A percentile compares a stretch with the other conserved stretches of the same genome.
Evolutionary conservation across 37 sponge, comb jelly and placozoan species (phyloP).

Genomic region (Trichoplax adhaerens): DNA sequence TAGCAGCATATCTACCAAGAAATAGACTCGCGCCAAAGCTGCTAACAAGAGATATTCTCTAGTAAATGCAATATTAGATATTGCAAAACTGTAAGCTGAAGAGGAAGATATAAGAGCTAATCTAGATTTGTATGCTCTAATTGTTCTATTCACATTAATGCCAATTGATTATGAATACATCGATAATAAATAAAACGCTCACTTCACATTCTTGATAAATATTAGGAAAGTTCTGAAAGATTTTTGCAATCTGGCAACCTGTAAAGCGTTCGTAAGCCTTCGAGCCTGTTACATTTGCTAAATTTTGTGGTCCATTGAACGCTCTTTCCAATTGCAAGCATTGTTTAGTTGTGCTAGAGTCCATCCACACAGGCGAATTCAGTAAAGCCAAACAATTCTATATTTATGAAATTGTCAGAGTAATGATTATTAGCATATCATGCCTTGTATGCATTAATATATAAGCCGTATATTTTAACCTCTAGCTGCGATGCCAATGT

Average conservation of each 20-base stretch:
- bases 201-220: not conserved
- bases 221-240: constrained; percentile 20
- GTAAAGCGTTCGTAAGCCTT: constrained; percentile 88
- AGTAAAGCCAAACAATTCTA: constrained; percentile 34
- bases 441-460: not conserved
- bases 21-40: constrained; percentile 72
- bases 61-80: not conserved
- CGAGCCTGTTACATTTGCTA: constrained; percentile 72
- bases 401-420: too few species aligned
- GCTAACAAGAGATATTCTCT: constrained; percentile 73
- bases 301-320: constrained; percentile 39
- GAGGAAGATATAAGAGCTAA: too few species aligned
- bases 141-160: too few species aligned
- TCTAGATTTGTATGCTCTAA: too few species aligned
- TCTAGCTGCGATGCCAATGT: constrained; percentile 41
- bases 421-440: constrained; percentile 3
- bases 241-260: constrained; percentile 74
- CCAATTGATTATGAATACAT: too few species aligned
- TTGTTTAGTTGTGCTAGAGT: constrained; percentile 69
- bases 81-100: not conserved
- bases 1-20: constrained; percentile 50
- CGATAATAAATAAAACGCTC: too few species aligned
- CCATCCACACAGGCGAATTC: constrained; percentile 87
- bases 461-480: constrained; percentile 9
- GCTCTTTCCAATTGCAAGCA: constrained; percentile 53